phyloP scores from a whole-genome alignment of 1,140 invertebrate genomes.

The Calycopis cecrops region DNA sequence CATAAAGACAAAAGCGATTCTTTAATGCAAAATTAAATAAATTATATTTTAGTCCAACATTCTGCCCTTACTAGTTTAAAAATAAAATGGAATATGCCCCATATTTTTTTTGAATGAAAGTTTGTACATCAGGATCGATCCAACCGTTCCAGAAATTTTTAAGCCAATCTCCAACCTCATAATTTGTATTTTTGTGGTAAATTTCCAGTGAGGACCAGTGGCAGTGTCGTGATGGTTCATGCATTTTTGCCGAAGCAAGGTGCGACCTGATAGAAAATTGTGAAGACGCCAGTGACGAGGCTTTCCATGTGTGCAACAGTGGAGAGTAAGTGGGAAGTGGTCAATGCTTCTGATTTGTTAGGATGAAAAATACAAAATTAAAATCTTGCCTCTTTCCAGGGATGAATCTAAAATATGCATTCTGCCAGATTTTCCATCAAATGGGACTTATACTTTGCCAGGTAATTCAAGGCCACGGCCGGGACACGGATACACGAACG shows the following conservation, averaged over 20 bases:
- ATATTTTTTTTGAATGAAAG: too few species aligned
- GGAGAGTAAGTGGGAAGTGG: constrained; percentile 24
- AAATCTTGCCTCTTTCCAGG: not conserved
- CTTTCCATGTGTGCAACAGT: constrained; percentile 64
- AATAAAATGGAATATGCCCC: too few species aligned
- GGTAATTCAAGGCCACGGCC: not conserved
- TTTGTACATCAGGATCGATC: too few species aligned
- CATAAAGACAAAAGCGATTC: too few species aligned
- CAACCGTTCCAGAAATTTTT: too few species aligned
- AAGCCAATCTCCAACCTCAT: too few species aligned
- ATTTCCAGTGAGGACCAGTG: constrained; percentile 44
- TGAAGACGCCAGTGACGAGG: constrained; percentile 77
- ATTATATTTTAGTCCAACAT: too few species aligned
- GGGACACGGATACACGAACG: not conserved
- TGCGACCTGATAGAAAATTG: constrained; percentile 77
- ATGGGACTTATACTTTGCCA: not conserved
- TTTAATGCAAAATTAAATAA: too few species aligned
- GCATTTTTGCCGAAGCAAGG: constrained; percentile 71
- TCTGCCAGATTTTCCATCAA: not conserved
- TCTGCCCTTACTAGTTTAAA: too few species aligned
- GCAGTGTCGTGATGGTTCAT: constrained; percentile 78
- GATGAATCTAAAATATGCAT: not conserved
- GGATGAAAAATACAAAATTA: too few species aligned
- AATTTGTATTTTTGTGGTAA: too few species aligned
- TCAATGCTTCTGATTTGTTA: too few species aligned